Percentiles rank a stretch among this genome's conserved stretches.
These are phyloP conservation scores for Oryzias sinensis DNA, from an alignment of 2,797 vertebrate genomes.

Conservation along the genomic window DNA sequence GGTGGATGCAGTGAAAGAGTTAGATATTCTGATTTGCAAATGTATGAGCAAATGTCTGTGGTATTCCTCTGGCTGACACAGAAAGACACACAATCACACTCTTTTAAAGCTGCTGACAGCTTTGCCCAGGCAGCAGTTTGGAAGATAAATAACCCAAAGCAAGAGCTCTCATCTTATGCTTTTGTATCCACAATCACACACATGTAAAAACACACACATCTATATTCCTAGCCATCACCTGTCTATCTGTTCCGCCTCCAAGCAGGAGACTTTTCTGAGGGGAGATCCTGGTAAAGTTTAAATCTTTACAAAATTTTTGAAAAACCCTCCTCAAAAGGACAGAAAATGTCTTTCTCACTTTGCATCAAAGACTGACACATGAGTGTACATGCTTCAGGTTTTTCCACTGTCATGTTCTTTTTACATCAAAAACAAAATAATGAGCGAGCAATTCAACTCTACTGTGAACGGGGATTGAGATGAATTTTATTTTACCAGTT, in stretches of 20 bases:
- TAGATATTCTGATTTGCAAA: constrained; percentile 51
- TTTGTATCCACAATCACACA: background rate
- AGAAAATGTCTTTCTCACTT: constrained; percentile 5
- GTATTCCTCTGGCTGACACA: constrained; percentile 20
- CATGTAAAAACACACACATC: constrained; percentile 16
- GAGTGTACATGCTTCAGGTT: background rate
- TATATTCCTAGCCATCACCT: constrained; percentile 42
- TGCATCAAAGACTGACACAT: constrained; percentile 1
- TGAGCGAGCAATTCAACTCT: no score
- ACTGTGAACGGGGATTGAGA: no score
- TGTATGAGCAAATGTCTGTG: constrained; percentile 52
- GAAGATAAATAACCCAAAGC: constrained; percentile 63
- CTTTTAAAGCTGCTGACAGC: constrained; percentile 34
- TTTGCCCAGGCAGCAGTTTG: constrained; percentile 44
- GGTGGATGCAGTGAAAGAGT: constrained; percentile 34
- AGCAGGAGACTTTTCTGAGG: constrained; percentile 13
- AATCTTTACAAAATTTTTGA: constrained; percentile 22
- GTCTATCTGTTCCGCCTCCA: constrained; percentile 44
- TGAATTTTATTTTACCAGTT: no score
- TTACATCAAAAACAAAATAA: no score
- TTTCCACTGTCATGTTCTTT: no score
- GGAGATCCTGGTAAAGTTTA: constrained; percentile 21
- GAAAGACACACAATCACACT: constrained; percentile 6
- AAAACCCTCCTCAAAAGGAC: constrained; percentile 6
- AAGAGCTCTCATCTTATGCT: constrained; percentile 46